A percentile compares a stretch with the other conserved stretches of the same genome.
Conservation (phyloP, 2,113 vertebrate species). For the Ptilonorhynchus violaceus region DNA sequence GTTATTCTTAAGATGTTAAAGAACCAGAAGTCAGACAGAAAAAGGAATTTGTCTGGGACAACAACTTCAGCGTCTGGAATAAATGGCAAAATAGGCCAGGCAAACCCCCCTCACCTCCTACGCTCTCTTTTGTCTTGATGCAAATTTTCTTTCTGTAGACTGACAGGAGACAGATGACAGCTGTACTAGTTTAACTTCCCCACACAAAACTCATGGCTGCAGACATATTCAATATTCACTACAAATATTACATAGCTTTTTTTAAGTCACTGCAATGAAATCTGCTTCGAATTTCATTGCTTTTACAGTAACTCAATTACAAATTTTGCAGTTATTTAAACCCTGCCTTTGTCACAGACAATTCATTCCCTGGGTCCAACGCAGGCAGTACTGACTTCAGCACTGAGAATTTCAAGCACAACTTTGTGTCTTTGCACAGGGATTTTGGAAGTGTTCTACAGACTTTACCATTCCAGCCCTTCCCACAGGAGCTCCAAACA, state of each 20-base stretch:
- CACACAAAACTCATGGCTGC: neutral
- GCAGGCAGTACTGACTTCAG: neutral
- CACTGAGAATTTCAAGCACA: accelerated
- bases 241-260: neutral
- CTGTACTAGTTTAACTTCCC: neutral
- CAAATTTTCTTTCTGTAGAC: neutral
- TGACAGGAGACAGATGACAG: neutral
- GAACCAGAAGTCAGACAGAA: constrained; percentile 9
- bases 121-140: neutral
- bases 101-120: neutral
- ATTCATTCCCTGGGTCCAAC: neutral
- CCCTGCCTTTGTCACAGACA: neutral
- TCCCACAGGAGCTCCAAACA: neutral
- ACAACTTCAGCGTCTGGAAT: neutral
- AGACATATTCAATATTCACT: neutral
- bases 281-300: neutral
- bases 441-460: neutral
- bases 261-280: neutral
- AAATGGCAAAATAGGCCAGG: constrained; percentile 13
- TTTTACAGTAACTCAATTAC: neutral
- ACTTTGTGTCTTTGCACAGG: neutral
- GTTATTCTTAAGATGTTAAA: neutral
- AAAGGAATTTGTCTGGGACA: constrained; percentile 39
- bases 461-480: neutral
- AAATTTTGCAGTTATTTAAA: neutral